Evolutionary conservation across 2,113 vertebrate species (phyloP), one percentile per base, ranked within the genome.

Genomic region (Lanius ludovicianus): DNA sequence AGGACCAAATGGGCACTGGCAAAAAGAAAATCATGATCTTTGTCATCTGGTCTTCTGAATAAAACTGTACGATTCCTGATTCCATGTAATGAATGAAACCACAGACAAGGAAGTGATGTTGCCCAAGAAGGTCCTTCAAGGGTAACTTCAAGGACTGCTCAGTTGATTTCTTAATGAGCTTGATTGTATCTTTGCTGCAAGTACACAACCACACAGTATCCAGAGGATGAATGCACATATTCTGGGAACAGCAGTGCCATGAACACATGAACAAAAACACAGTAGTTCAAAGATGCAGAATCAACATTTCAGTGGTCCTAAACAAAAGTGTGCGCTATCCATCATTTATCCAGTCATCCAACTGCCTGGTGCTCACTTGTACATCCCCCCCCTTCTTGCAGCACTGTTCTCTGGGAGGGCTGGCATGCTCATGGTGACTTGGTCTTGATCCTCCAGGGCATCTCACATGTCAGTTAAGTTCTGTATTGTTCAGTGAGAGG

Each of bases 41-140:
- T 83, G 88, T 89, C 4, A 55, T 74, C 31, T 77, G 39, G 31
- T 65, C n/a, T 77, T 93, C 55, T 77, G 42, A 94, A 92, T 55
- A 63, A 84, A 93, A 77, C 8, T 3, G 18, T 11, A 28, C 18
- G 50, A 88, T 74, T 87, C 21, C 31, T 35, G 23, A 65, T 84
- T 90, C 52, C 14, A 17, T 6, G 10, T 65, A 63, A 90, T 52
- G 23, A 93, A 74, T 41, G 55, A 89, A 2, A 3, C 11, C 21
- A 78, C 4, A 11, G 59, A 67, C 0, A 19, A 92, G 39, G 42
- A 88, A 64, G 11, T n/a, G 23, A 69, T 44, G 13, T 74, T 52
- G 21, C 30, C 52, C 60, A 59, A 59, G 68, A 92, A 92, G 21
- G 63, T 84, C 25, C 30, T 92, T 89, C 79, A 74, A 92, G 83